A percentile compares a stretch with the other conserved stretches of the same genome.
These are phyloP conservation scores for Setophaga kirtlandii DNA, from an alignment of 2,113 vertebrate species.

Conservation along the genomic window DNA sequence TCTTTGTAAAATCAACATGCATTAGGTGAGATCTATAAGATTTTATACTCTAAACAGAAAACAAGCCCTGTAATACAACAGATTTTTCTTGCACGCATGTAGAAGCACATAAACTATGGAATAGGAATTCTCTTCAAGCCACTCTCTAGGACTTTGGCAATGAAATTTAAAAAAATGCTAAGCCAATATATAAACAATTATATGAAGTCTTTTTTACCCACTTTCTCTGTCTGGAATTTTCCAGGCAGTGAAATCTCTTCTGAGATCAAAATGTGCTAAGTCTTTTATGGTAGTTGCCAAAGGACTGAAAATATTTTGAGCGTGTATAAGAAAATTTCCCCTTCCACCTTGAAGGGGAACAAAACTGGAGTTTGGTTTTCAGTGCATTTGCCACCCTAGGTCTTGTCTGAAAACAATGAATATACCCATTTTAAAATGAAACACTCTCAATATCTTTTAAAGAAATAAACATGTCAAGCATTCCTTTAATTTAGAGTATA, in stretches of 20 bases:
- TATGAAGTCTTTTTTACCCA: background rate
- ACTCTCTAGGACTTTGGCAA: background rate
- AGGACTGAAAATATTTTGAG: background rate
- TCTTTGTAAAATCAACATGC: background rate
- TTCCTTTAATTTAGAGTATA: background rate
- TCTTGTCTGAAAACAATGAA: background rate
- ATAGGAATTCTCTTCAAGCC: background rate
- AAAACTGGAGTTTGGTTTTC: background rate
- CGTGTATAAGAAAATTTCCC: background rate
- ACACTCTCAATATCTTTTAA: background rate
- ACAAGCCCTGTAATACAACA: background rate
- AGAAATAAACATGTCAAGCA: background rate
- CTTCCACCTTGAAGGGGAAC: background rate
- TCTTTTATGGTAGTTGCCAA: background rate
- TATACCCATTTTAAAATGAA: background rate
- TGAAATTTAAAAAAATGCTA: background rate
- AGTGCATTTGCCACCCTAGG: background rate
- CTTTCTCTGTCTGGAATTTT: background rate
- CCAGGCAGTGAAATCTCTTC: background rate
- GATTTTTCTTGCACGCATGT: background rate
- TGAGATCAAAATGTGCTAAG: background rate
- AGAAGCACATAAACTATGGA: background rate
- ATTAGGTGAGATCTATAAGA: background rate
- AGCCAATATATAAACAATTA: background rate
- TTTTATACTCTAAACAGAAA: background rate